These are phyloP conservation scores for Periphyllus acericola DNA, from an alignment of 2,888 invertebrate species.

Conservation along the genomic window DNA sequence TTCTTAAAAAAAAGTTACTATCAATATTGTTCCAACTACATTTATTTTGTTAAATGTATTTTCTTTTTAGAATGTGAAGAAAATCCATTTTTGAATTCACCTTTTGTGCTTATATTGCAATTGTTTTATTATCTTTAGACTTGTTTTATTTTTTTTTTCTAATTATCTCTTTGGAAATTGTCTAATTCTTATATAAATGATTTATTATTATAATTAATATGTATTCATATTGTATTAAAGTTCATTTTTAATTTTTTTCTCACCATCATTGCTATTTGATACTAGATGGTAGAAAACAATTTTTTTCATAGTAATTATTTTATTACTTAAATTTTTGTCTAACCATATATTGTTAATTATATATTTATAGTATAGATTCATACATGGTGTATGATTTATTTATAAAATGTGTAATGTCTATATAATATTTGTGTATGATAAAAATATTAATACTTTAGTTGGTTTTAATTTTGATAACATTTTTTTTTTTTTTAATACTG, in stretches of 20 bases:
- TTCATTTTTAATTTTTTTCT: neutral
- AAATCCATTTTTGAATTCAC: slow-evolving; percentile 19
- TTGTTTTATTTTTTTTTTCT: slow-evolving; percentile 40
- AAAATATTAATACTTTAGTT: neutral
- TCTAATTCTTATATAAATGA: slow-evolving; percentile 45
- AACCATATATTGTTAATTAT: neutral
- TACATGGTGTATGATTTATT: too few relatives aligned
- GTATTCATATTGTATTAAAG: slow-evolving; percentile 32
- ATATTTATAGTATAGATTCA: slow-evolving; percentile 6
- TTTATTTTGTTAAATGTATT: slow-evolving; percentile 44
- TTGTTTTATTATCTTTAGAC: slow-evolving; percentile 24
- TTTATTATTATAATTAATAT: slow-evolving; percentile 44
- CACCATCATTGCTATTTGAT: slow-evolving; percentile 46
- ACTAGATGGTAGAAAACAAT: neutral
- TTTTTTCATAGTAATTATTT: slow-evolving; percentile 31
- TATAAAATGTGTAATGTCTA: neutral
- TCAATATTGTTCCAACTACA: slow-evolving; percentile 14
- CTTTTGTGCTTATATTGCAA: neutral
- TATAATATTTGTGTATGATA: neutral
- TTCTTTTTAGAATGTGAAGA: slow-evolving; percentile 6
- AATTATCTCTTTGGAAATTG: slow-evolving; percentile 39
- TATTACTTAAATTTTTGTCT: slow-evolving; percentile 38
- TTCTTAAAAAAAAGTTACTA: slow-evolving; percentile 9
- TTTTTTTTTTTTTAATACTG: neutral
- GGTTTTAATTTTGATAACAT: neutral